A percentile compares a stretch with the other conserved stretches of the same genome.
phyloP scores from a whole-genome alignment of 1,140 invertebrate species.

The Goniozus legneri region DNA sequence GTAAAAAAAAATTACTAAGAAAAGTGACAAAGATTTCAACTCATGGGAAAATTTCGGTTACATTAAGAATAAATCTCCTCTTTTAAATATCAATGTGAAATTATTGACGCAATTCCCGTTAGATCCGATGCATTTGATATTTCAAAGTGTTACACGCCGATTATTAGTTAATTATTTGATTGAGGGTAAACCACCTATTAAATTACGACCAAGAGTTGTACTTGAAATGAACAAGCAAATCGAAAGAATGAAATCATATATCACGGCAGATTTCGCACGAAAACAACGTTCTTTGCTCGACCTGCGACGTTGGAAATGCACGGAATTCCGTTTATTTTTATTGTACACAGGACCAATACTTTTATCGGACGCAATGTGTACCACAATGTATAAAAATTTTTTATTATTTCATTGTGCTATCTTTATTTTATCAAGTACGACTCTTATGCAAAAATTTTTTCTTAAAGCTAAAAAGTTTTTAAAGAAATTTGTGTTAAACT shows the following conservation, averaged over 20 bases:
- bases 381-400: not conserved
- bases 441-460: not conserved
- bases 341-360: not conserved
- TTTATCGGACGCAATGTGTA: not conserved
- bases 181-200: not conserved
- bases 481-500: conserved; percentile 3
- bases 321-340: not conserved
- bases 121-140: not conserved
- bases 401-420: not conserved
- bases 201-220: not conserved
- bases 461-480: not conserved
- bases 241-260: not conserved
- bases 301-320: not conserved
- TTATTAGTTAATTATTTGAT: not conserved
- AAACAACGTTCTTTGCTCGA: not conserved
- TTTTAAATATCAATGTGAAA: not conserved
- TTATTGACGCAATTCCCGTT: not conserved
- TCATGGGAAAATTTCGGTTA: not conserved
- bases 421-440: not conserved
- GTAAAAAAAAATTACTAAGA: not conserved
- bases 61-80: not conserved
- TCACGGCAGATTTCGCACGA: not conserved
- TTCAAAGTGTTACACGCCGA: not conserved
- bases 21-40: not conserved
- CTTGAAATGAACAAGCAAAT: not conserved